Conservation (phyloP, 2,888 invertebrate genomes). For the Galeopsomyia nigrocyanea region DNA sequence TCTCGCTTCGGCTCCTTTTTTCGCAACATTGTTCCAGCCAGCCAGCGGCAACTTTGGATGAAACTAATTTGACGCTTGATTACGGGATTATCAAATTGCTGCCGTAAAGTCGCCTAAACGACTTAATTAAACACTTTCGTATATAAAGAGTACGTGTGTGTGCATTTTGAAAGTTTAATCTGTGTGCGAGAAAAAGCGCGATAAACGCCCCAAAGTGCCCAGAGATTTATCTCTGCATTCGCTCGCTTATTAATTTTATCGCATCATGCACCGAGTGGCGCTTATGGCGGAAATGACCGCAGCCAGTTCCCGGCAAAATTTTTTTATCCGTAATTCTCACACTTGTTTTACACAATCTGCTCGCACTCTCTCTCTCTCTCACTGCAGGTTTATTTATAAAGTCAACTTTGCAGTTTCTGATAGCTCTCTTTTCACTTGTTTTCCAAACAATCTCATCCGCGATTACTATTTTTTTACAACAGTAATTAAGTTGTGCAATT, state of each 20-base stretch:
- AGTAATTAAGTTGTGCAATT: not conserved
- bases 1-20: not conserved
- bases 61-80: too few relatives aligned
- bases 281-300: constrained; percentile 58
- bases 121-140: not conserved
- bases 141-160: too few relatives aligned
- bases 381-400: constrained; percentile 14
- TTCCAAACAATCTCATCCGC: not conserved
- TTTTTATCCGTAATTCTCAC: constrained; percentile 59
- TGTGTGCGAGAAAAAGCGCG: constrained; percentile 13
- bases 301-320: constrained; percentile 59
- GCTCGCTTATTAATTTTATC: constrained; percentile 49
- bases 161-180: constrained; percentile 7
- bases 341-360: constrained; percentile 6
- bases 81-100: not conserved
- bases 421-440: not conserved
- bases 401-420: not conserved
- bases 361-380: too few relatives aligned
- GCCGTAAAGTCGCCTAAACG: not conserved
- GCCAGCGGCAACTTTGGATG: too few relatives aligned
- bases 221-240: constrained; percentile 36
- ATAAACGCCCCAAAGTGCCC: constrained; percentile 26
- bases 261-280: constrained; percentile 30
- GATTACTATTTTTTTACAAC: not conserved
- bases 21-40: not conserved